Evolutionary conservation across 1,140 invertebrate species (phyloP).

Genomic region (Centruroides vittatus): DNA sequence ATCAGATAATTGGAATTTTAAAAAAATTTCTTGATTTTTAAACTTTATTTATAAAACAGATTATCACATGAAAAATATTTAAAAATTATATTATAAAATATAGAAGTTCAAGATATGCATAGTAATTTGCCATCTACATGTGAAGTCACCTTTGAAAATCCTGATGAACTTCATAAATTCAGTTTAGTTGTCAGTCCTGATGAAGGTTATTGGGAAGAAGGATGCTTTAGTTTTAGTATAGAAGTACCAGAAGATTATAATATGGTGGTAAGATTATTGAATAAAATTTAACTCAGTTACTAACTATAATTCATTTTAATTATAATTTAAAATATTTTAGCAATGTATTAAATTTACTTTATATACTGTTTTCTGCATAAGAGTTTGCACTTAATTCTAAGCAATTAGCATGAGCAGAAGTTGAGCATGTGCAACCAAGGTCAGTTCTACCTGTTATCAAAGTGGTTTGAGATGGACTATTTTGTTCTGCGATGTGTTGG

Average conservation of each 20-base stretch:
- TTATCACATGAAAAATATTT: conserved; percentile 4
- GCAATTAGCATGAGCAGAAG: too few relatives aligned
- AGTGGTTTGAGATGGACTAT: neutral
- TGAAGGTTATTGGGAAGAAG: conserved; percentile 77
- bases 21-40: neutral
- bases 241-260: conserved; percentile 88
- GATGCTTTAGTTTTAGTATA: conserved; percentile 71
- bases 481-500: neutral
- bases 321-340: too few relatives aligned
- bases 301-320: too few relatives aligned
- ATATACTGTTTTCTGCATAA: too few relatives aligned
- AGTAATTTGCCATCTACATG: conserved; percentile 66
- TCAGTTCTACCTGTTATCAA: too few relatives aligned
- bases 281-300: too few relatives aligned
- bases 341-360: too few relatives aligned
- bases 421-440: too few relatives aligned
- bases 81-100: conserved; percentile 14
- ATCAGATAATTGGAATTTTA: conserved; percentile 1
- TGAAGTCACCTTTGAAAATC: conserved; percentile 61
- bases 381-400: too few relatives aligned
- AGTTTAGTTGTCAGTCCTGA: conserved; percentile 61
- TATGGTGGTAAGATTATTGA: conserved; percentile 55
- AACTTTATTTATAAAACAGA: neutral
- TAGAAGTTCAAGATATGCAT: conserved; percentile 78
- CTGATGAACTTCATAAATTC: conserved; percentile 67